These are phyloP conservation scores for Drosophila azteca DNA, from an alignment of 1,140 invertebrate genomes.

Conservation along the genomic window DNA sequence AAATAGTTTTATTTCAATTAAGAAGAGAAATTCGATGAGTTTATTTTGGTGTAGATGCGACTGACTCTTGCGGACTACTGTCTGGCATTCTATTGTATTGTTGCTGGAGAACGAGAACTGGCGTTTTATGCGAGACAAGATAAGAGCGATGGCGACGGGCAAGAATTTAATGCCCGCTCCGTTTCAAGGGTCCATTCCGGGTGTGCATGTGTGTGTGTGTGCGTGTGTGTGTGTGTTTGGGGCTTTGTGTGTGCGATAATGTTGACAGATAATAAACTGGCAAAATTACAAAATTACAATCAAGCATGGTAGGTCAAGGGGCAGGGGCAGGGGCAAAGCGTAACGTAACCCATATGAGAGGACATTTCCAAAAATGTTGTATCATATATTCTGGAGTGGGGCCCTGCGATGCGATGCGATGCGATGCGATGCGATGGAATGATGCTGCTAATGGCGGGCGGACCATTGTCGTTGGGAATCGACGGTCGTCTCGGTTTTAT, in stretches of 20 bases:
- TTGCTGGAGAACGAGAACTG: constrained; percentile 30
- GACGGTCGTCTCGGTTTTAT: constrained; percentile 42
- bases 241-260: constrained; percentile 69
- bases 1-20: constrained; percentile 82
- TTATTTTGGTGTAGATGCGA: constrained; percentile 57
- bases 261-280: constrained; percentile 81
- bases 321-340: constrained; percentile 1
- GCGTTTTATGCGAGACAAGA: constrained; percentile 79
- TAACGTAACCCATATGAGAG: constrained; percentile 26
- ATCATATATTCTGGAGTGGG: neutral
- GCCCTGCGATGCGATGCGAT: neutral
- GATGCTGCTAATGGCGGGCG: constrained; percentile 74
- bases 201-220: constrained; percentile 31
- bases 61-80: neutral
- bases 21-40: constrained; percentile 82
- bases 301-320: constrained; percentile 35
- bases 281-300: constrained; percentile 82
- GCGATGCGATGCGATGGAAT: constrained; percentile 19
- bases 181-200: constrained; percentile 29
- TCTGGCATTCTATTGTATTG: constrained; percentile 11
- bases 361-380: constrained; percentile 52
- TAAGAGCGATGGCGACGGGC: constrained; percentile 74
- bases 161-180: constrained; percentile 64
- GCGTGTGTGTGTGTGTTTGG: constrained; percentile 33
- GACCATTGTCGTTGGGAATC: constrained; percentile 57